Conservation (phyloP, 2,113 vertebrate species). For the Ciconia stormi region DNA sequence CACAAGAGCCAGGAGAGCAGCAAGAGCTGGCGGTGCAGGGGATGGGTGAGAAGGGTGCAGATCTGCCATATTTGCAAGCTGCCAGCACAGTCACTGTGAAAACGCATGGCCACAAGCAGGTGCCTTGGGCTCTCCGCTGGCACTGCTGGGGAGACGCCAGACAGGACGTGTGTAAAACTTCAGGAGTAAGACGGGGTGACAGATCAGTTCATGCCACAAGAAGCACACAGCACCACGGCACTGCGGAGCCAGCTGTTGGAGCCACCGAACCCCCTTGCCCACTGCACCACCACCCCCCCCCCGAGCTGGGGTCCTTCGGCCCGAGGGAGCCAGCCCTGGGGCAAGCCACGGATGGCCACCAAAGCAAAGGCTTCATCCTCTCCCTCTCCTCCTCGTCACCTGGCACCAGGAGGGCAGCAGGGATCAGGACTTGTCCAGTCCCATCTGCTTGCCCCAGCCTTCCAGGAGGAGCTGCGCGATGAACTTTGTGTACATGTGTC, state of each 20-base stretch:
- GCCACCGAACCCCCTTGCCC: neutral
- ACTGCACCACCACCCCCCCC: too few relatives aligned
- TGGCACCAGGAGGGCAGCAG: neutral
- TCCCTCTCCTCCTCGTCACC: neutral
- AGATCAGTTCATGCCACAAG: neutral
- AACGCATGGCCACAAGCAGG: neutral
- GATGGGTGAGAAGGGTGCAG: neutral
- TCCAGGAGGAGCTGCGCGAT: fast-evolving
- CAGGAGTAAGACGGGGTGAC: neutral
- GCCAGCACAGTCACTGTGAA: fast-evolving
- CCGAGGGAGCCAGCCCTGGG: neutral
- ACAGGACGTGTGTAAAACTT: neutral
- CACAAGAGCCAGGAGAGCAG: neutral
- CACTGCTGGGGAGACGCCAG: neutral
- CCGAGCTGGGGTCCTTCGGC: fast-evolving
- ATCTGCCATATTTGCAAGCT: neutral
- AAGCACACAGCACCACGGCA: fast-evolving
- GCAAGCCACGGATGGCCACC: neutral
- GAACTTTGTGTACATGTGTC: fast-evolving
- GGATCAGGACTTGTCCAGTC: fast-evolving
- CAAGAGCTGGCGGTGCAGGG: neutral
- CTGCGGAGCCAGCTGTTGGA: fast-evolving
- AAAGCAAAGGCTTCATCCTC: neutral
- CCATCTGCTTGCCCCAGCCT: fast-evolving
- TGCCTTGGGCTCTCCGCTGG: fast-evolving